phyloP scores from a whole-genome alignment of 2,888 invertebrate species.

The Periphyllus acericola region DNA sequence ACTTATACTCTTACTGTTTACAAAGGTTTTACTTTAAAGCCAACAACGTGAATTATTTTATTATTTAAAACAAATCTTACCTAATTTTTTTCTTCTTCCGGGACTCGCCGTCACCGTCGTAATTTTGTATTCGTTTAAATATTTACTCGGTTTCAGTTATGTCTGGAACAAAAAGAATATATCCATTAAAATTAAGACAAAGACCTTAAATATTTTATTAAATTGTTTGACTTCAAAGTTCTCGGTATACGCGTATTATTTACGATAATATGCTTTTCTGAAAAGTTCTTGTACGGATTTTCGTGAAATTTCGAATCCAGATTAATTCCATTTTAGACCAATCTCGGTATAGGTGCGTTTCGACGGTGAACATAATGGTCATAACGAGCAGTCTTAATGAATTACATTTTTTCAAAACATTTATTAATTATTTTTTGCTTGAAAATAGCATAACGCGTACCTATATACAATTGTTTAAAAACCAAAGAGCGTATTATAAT shows the following conservation, averaged over 20 bases:
- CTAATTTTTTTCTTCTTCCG: neutral
- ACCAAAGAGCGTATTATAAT: too few species aligned
- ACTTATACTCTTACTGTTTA: neutral
- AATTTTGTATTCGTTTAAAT: slow-evolving; percentile 14
- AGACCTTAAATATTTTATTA: neutral
- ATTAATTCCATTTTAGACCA: too few species aligned
- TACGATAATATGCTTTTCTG: neutral
- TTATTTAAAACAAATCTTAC: slow-evolving; percentile 18
- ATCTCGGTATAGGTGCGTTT: too few species aligned
- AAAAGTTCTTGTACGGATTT: too few species aligned
- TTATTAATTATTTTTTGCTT: too few species aligned
- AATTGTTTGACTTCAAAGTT: neutral
- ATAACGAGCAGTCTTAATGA: too few species aligned
- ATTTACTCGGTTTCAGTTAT: slow-evolving; percentile 8
- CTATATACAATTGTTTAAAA: too few species aligned
- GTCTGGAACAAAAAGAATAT: neutral
- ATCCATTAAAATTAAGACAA: slow-evolving; percentile 19
- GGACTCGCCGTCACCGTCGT: neutral
- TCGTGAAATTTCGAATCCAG: too few species aligned
- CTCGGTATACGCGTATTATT: neutral
- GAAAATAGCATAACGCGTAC: too few species aligned
- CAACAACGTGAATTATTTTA: neutral
- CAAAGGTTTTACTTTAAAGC: neutral
- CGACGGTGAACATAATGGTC: too few species aligned
- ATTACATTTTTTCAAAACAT: too few species aligned